These are phyloP conservation scores for Darevskia mixta DNA, from an alignment of 2,797 vertebrate species.

Conservation along the genomic window DNA sequence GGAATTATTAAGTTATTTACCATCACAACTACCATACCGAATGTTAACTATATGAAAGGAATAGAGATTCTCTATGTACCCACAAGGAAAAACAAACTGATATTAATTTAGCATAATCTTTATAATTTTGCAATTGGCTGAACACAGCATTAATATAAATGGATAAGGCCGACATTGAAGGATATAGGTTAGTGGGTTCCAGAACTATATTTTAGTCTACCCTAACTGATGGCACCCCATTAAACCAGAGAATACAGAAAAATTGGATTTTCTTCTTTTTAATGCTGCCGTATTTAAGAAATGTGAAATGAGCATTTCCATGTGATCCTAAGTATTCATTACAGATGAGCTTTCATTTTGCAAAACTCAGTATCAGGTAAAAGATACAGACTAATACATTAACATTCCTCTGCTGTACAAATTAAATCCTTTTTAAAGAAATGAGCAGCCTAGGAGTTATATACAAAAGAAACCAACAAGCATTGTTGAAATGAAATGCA, in stretches of 20 bases:
- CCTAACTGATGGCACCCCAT: constrained; percentile 74
- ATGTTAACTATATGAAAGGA: constrained; percentile 66
- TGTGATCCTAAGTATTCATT: constrained; percentile 83
- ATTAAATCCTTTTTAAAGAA: constrained; percentile 92
- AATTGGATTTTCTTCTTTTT: constrained; percentile 73
- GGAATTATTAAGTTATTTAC: constrained; percentile 61
- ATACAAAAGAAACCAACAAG: constrained; percentile 91
- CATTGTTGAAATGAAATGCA: constrained; percentile 87
- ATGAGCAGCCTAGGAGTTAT: constrained; percentile 91
- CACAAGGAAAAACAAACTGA: constrained; percentile 54
- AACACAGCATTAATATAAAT: constrained; percentile 65
- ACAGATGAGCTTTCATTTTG: constrained; percentile 84
- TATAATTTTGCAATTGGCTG: constrained; percentile 61
- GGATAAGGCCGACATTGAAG: constrained; percentile 70
- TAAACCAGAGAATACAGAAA: constrained; percentile 79
- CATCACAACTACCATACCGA: constrained; percentile 66
- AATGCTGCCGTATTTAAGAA: constrained; percentile 80
- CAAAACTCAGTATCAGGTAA: constrained; percentile 86
- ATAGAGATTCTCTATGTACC: constrained; percentile 62
- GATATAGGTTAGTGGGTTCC: constrained; percentile 67
- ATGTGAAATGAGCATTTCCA: constrained; percentile 83
- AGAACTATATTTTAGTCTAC: constrained; percentile 69
- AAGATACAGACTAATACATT: constrained; percentile 89
- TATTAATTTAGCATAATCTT: constrained; percentile 67
- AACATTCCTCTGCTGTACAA: constrained; percentile 96